A percentile compares a stretch with the other conserved stretches of the same genome.
Evolutionary conservation across 1,140 invertebrate species (phyloP).

Genomic region (Drosophila sturtevanti): DNA sequence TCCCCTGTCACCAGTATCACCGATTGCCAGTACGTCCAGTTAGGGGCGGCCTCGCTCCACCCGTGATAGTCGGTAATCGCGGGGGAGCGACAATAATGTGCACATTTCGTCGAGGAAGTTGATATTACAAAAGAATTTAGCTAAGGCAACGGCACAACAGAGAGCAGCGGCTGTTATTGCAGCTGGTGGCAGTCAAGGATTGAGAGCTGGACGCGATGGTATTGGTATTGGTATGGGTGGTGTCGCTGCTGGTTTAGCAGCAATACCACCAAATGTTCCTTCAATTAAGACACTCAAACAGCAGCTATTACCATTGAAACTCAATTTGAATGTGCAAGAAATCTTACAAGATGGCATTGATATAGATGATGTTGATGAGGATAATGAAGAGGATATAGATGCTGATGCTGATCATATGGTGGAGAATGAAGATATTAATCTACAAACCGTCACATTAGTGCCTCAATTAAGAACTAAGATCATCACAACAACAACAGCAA

Average conservation of each 20-base stretch:
- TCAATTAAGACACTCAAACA: background rate
- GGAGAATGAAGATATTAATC: constrained; percentile 54
- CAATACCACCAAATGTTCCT: constrained; percentile 48
- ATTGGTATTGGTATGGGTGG: background rate
- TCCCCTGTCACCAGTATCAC: constrained; percentile 91
- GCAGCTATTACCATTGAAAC: constrained; percentile 64
- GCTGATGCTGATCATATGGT: constrained; percentile 52
- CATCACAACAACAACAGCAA: constrained; percentile 60
- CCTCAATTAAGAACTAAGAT: constrained; percentile 80
- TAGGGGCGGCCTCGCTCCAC: constrained; percentile 86
- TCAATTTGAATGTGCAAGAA: constrained; percentile 73
- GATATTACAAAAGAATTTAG: constrained; percentile 83
- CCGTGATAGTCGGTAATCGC: constrained; percentile 83
- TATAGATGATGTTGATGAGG: constrained; percentile 81
- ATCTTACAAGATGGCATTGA: constrained; percentile 75
- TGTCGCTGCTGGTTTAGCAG: constrained; percentile 5
- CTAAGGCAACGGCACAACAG: constrained; percentile 76
- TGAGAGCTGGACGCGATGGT: constrained; percentile 26
- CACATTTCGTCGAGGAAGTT: constrained; percentile 83
- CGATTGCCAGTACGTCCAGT: constrained; percentile 94
- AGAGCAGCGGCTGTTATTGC: constrained; percentile 72
- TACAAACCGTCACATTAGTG: constrained; percentile 83
- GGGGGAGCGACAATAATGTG: constrained; percentile 83
- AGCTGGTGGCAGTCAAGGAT: constrained; percentile 47
- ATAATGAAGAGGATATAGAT: constrained; percentile 45